phyloP scores from a whole-genome alignment of 2,113 vertebrate genomes.

The Bolborhynchus lineola region DNA sequence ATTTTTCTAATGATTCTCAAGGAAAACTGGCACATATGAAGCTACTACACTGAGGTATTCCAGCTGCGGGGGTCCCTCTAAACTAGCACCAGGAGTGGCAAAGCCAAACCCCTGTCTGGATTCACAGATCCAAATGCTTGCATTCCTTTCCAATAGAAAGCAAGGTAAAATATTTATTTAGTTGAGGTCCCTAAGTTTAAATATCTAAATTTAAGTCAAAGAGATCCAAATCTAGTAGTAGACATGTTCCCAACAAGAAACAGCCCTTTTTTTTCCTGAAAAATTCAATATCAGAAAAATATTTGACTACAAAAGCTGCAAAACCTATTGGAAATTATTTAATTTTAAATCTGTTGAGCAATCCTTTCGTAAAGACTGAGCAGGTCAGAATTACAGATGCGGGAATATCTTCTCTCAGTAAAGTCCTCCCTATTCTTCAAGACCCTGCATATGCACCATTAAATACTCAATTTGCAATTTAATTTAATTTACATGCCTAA shows the following conservation, averaged over 20 bases:
- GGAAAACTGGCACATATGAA: neutral
- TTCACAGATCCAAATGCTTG: neutral
- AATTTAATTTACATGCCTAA: slow-evolving; percentile 55
- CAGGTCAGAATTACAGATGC: slow-evolving; percentile 54
- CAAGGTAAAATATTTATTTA: neutral
- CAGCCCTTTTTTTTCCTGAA: neutral
- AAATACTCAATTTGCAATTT: slow-evolving; percentile 38
- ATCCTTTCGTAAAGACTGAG: slow-evolving; percentile 40
- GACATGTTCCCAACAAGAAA: neutral
- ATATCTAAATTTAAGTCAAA: neutral
- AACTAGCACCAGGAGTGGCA: neutral
- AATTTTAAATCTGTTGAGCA: slow-evolving; percentile 43
- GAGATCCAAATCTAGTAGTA: neutral
- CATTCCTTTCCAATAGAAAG: neutral
- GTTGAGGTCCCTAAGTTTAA: neutral
- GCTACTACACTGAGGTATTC: neutral
- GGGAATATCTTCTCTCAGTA: slow-evolving; percentile 28
- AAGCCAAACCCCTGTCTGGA: neutral
- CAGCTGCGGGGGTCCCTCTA: neutral
- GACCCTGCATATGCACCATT: neutral
- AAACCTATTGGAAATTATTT: slow-evolving; percentile 23
- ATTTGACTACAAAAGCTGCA: slow-evolving; percentile 10
- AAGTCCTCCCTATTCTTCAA: slow-evolving; percentile 29
- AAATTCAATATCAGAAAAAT: neutral
- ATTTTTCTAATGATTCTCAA: neutral